Conservation (phyloP, 2,113 vertebrate species). For the Callipepla squamata region DNA sequence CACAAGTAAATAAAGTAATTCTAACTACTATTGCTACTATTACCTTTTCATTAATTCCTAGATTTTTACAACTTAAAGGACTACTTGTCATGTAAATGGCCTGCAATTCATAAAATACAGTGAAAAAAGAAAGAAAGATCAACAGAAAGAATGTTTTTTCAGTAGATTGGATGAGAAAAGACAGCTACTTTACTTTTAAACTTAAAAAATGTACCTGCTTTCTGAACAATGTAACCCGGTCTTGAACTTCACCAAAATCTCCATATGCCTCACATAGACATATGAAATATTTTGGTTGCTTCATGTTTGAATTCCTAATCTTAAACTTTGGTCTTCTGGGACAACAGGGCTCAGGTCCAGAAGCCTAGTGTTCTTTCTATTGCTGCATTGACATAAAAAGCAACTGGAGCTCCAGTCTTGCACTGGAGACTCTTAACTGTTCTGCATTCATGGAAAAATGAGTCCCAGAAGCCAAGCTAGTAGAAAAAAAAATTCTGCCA, state of each 20-base stretch:
- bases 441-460: background rate
- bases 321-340: background rate
- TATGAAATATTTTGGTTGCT: background rate
- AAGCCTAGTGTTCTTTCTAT: constrained; percentile 7
- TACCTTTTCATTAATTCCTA: background rate
- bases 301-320: constrained; percentile 13
- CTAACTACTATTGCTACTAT: background rate
- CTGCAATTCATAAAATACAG: background rate
- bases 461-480: background rate
- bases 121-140: background rate
- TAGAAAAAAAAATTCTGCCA: background rate
- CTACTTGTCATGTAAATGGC: background rate
- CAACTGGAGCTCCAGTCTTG: background rate
- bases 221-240: background rate
- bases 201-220: background rate
- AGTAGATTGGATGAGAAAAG: background rate
- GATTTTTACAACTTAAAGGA: background rate
- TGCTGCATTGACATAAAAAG: constrained; percentile 19
- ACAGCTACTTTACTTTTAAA: background rate
- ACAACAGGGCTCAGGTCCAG: background rate
- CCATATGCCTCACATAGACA: background rate
- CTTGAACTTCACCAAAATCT: background rate
- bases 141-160: background rate
- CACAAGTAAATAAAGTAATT: background rate
- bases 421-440: background rate